phyloP scores from a whole-genome alignment of 1,140 invertebrate genomes.

The Apolygus lucorum region DNA sequence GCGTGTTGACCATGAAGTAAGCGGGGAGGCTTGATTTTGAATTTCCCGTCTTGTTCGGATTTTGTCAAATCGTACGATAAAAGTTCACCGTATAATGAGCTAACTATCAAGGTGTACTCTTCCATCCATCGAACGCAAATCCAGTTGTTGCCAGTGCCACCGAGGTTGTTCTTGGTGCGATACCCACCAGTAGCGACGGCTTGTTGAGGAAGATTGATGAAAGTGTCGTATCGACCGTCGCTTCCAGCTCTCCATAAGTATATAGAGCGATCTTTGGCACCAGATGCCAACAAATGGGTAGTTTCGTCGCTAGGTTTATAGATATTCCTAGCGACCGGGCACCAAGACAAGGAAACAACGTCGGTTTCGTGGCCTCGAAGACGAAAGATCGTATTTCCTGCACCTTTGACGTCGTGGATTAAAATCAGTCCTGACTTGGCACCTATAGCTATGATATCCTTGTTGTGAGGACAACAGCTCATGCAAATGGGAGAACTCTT shows the following conservation, averaged over 20 bases:
- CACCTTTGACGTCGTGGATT: conserved; percentile 50
- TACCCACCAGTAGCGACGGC: conserved; percentile 23
- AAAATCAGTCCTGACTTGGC: conserved; percentile 54
- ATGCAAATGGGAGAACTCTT: conserved; percentile 46
- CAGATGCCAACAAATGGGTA: conserved; percentile 44
- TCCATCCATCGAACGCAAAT: conserved; percentile 48
- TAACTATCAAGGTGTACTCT: conserved; percentile 42
- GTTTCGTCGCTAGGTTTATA: conserved; percentile 32
- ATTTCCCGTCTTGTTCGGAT: conserved; percentile 25
- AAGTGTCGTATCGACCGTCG: conserved; percentile 44
- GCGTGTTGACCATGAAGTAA: conserved; percentile 44
- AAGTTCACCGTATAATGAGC: conserved; percentile 45
- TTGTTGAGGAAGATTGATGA: conserved; percentile 36
- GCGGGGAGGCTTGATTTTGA: conserved; percentile 34
- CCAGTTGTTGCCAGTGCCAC: conserved; percentile 38
- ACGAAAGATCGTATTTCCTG: conserved; percentile 36
- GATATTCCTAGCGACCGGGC: conserved; percentile 50
- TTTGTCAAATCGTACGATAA: conserved; percentile 42
- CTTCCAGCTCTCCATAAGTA: conserved; percentile 48
- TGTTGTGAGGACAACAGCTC: conserved; percentile 52
- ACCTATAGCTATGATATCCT: conserved; percentile 53
- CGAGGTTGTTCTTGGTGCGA: conserved; percentile 15
- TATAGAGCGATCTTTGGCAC: conserved; percentile 43
- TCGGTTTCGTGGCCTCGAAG: conserved; percentile 62
- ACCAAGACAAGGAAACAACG: conserved; percentile 61